Evolutionary conservation across 2,888 invertebrate genomes (phyloP).

Genomic region (Agrotis segetum): DNA sequence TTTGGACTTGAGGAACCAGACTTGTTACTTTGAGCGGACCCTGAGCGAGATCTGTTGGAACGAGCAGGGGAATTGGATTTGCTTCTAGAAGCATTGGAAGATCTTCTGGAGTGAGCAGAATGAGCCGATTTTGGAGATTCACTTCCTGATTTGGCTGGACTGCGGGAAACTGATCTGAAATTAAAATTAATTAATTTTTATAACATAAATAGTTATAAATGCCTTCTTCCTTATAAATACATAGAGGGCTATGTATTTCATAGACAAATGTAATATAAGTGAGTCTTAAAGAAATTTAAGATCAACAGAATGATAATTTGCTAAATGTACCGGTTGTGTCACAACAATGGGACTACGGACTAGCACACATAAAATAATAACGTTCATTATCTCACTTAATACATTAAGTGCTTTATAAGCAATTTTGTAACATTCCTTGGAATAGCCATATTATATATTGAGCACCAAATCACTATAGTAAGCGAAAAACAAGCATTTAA

Average conservation of each 20-base stretch:
- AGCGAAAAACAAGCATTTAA: background rate
- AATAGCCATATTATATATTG: background rate
- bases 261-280: background rate
- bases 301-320: background rate
- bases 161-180: constrained; percentile 84
- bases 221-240: too few species aligned
- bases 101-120: constrained; percentile 79
- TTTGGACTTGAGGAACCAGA: constrained; percentile 86
- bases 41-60: constrained; percentile 84
- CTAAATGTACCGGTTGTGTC: background rate
- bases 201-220: too few species aligned
- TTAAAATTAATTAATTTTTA: background rate
- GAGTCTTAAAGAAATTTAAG: background rate
- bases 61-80: constrained; percentile 86
- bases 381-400: too few species aligned
- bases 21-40: constrained; percentile 82
- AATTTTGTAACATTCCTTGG: background rate
- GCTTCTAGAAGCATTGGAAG: constrained; percentile 84
- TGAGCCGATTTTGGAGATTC: constrained; percentile 85
- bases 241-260: too few species aligned
- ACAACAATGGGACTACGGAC: background rate
- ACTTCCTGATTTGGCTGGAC: constrained; percentile 84
- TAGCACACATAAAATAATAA: background rate
- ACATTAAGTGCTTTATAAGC: too few species aligned
- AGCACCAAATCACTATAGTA: background rate